Conservation (phyloP, 2,113 vertebrate species). For the Bos taurus region ARS-UCD2.0 NC_037329.1:98841001-98841500, state of each 20-base stretch:
- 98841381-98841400: background rate
- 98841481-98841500: background rate
- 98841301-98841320: background rate
- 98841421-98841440: background rate
- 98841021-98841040: slow-evolving; percentile 57
- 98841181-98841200: background rate
- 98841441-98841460: background rate
- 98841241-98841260: background rate
- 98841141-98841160: background rate
- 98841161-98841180: background rate
- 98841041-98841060: slow-evolving; percentile 30
- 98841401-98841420: background rate
- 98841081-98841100: slow-evolving; percentile 52
- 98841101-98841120: slow-evolving; percentile 36
- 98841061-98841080: slow-evolving; percentile 32
- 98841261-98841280: background rate
- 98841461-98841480: background rate
- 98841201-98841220: background rate
- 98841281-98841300: background rate
- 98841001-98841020: slow-evolving; percentile 61
- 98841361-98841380: background rate
- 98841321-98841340: background rate
- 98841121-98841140: slow-evolving; percentile 56
- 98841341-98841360: background rate
- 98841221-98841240: background rate